phyloP scores from a whole-genome alignment of 2,113 vertebrate species.

The Istiophorus platypterus region DNA sequence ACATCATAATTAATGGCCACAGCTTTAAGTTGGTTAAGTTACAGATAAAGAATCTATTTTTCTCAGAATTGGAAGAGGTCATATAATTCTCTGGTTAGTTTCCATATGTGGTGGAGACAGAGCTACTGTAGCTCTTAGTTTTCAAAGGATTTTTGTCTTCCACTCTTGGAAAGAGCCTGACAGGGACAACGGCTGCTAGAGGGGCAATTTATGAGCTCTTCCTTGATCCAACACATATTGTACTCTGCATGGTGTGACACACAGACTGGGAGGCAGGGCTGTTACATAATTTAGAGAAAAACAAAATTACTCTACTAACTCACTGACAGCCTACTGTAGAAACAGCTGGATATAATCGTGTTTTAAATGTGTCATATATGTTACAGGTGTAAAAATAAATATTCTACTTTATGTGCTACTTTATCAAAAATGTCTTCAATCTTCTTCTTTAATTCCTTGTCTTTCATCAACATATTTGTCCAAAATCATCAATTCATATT shows the following conservation, averaged over 20 bases:
- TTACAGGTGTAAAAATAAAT: background rate
- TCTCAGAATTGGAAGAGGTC: slow-evolving; percentile 38
- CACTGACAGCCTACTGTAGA: background rate
- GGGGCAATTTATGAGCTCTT: slow-evolving; percentile 47
- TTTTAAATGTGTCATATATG: background rate
- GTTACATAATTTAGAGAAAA: slow-evolving; percentile 43
- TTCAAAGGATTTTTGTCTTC: slow-evolving; percentile 44
- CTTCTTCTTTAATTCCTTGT: background rate
- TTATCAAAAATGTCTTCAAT: background rate
- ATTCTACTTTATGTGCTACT: background rate
- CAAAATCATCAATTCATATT: background rate
- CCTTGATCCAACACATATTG: slow-evolving; percentile 42
- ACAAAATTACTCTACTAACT: background rate
- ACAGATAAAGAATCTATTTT: slow-evolving; percentile 35
- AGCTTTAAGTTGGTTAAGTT: slow-evolving; percentile 39
- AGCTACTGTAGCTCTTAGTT: slow-evolving; percentile 29
- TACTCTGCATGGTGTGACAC: slow-evolving; percentile 21
- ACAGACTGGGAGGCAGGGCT: background rate
- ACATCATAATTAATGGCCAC: slow-evolving; percentile 39
- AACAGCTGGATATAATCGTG: background rate
- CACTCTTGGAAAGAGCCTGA: slow-evolving; percentile 39
- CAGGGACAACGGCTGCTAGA: slow-evolving; percentile 10
- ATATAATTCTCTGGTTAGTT: slow-evolving; percentile 19
- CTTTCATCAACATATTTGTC: background rate
- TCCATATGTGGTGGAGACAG: slow-evolving; percentile 25